phyloP scores from a whole-genome alignment of 2,113 vertebrate genomes.

The Cervus canadensis region DNA sequence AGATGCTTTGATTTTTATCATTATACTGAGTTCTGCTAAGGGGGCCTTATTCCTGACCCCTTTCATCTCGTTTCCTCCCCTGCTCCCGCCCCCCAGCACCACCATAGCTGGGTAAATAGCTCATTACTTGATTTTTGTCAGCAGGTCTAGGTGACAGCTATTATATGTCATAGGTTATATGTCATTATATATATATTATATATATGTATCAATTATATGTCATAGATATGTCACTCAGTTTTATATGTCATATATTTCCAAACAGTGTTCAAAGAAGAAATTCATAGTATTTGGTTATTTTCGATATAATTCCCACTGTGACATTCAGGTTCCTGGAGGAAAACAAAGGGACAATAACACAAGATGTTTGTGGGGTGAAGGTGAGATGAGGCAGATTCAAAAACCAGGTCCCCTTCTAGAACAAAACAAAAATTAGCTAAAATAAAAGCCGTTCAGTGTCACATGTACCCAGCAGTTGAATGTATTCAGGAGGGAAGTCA shows the following conservation, averaged over 20 bases:
- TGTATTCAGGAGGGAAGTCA: neutral
- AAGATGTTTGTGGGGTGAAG: neutral
- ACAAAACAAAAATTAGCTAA: neutral
- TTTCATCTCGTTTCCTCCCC: neutral
- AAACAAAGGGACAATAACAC: neutral
- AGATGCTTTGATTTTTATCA: constrained; percentile 43
- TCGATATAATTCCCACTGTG: neutral
- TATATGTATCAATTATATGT: neutral
- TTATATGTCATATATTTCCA: neutral
- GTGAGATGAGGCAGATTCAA: neutral
- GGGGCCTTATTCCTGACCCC: neutral
- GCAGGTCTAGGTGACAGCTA: neutral
- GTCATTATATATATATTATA: neutral
- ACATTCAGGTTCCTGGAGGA: neutral
- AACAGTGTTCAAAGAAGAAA: constrained; percentile 4
- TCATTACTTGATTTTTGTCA: constrained; percentile 29
- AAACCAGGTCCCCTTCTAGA: neutral
- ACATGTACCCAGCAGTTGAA: neutral
- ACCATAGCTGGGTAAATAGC: neutral
- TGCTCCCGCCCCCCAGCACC: neutral
- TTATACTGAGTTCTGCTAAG: constrained; percentile 28
- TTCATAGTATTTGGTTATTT: neutral
- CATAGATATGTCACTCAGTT: neutral
- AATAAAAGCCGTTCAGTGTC: neutral
- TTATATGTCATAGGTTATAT: neutral